Evolutionary conservation across 2,113 vertebrate species (phyloP).

Genomic region (Zapornia atra): DNA sequence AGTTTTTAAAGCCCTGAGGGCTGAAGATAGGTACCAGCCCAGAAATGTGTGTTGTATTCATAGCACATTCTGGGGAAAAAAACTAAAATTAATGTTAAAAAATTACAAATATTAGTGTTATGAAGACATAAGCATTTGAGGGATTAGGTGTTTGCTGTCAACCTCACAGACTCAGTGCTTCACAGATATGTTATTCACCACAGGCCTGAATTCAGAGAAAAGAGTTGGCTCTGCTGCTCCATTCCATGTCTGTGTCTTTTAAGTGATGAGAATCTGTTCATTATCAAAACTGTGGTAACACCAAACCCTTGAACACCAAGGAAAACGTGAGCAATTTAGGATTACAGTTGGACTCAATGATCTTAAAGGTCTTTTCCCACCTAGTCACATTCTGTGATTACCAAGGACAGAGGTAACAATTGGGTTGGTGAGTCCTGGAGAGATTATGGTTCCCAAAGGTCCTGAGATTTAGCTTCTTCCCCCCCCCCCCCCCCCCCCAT

Average conservation of each 20-base stretch:
- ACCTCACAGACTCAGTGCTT: not conserved
- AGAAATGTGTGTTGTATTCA: not conserved
- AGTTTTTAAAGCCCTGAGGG: not conserved
- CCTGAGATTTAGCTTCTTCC: not conserved
- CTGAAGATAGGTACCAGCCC: not conserved
- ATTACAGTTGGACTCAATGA: too few species aligned
- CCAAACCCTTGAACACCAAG: not conserved
- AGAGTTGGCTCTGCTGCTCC: not conserved
- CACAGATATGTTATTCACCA: not conserved
- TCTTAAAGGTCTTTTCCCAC: too few species aligned
- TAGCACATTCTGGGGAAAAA: not conserved
- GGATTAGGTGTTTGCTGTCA: not conserved
- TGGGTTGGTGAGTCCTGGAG: not conserved
- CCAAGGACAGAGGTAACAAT: not conserved
- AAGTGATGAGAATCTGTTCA: not conserved
- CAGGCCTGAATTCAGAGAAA: slow-evolving; percentile 31
- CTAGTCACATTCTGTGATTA: too few species aligned
- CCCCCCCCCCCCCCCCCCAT: too few species aligned
- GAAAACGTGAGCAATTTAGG: not conserved
- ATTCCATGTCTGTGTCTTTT: not conserved
- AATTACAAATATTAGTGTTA: not conserved
- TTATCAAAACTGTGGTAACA: not conserved
- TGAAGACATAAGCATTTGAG: not conserved
- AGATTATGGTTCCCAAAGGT: not conserved
- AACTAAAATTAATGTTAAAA: not conserved